phyloP scores from a whole-genome alignment of 2,888 invertebrate genomes.

The Macrosoma leucophasiata region DNA sequence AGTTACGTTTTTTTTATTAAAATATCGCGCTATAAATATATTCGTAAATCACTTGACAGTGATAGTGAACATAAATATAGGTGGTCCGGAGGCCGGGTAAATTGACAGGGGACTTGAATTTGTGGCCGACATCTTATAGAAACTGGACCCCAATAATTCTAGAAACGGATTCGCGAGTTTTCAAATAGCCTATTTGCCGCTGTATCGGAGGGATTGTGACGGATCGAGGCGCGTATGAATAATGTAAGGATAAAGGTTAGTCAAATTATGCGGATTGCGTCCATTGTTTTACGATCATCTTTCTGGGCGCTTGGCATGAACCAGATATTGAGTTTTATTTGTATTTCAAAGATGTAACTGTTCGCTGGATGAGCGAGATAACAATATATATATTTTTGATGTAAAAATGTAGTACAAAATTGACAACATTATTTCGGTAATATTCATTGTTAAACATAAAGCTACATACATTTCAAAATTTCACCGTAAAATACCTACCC shows the following conservation, averaged over 20 bases:
- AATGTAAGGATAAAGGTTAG: slow-evolving; percentile 21
- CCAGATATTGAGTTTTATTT: too few relatives aligned
- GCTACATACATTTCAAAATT: too few relatives aligned
- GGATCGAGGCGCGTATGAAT: too few relatives aligned
- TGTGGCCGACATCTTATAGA: slow-evolving; percentile 51
- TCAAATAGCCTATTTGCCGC: slow-evolving; percentile 48
- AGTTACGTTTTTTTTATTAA: too few relatives aligned
- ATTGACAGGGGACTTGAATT: slow-evolving; percentile 57
- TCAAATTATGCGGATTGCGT: slow-evolving; percentile 25
- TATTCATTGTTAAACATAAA: too few relatives aligned
- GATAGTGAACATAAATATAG: slow-evolving; percentile 33
- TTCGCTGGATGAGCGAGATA: too few relatives aligned
- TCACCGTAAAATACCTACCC: too few relatives aligned
- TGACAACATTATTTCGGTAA: too few relatives aligned
- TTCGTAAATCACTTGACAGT: slow-evolving; percentile 10
- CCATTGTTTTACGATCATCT: slow-evolving; percentile 23
- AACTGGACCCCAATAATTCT: slow-evolving; percentile 57
- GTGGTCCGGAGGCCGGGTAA: slow-evolving; percentile 39
- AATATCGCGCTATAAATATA: slow-evolving; percentile 11
- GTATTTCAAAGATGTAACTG: too few relatives aligned
- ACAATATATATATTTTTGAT: too few relatives aligned
- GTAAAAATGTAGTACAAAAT: too few relatives aligned
- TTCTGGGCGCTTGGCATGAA: slow-evolving; percentile 4
- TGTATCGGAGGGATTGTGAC: too few relatives aligned
- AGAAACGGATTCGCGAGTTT: slow-evolving; percentile 49